Evolutionary conservation across 2,797 vertebrate genomes (phyloP).

Genomic region (Chelonia mydas): DNA sequence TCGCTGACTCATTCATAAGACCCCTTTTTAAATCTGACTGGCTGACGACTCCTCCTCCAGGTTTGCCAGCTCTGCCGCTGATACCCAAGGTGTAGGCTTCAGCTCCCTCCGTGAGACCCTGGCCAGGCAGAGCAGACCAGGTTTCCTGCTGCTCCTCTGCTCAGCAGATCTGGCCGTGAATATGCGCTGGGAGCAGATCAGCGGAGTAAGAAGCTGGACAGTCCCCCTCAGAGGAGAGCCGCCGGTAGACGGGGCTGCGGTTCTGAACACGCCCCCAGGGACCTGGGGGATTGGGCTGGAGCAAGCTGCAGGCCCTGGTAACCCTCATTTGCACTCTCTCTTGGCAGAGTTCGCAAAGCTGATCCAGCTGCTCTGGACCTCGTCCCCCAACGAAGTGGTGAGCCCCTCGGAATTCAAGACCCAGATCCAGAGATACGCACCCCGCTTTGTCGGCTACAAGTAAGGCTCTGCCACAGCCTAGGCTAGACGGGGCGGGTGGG

Average conservation of each 20-base stretch:
- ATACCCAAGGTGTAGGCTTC: background rate
- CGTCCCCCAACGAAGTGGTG: conserved; percentile 90
- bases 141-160: too few species aligned
- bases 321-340: background rate
- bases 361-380: conserved; percentile 96
- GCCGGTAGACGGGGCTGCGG: background rate
- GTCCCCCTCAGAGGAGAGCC: background rate
- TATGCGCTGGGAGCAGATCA: background rate
- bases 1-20: background rate
- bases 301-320: background rate
- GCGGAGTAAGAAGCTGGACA: background rate
- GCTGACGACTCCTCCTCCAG: background rate
- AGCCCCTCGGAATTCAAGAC: conserved; percentile 98
- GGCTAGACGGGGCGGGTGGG: fast-evolving
- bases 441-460: conserved; percentile 98
- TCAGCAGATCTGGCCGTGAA: background rate
- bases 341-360: conserved; percentile 94
- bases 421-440: conserved; percentile 98
- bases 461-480: conserved; percentile 73
- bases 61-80: background rate
- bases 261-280: background rate
- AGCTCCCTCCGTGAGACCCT: too few species aligned
- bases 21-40: background rate
- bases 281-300: background rate
- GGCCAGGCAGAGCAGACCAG: background rate